These are phyloP conservation scores for Ostrea edulis DNA, from an alignment of 1,140 invertebrate species.

Conservation along the genomic window DNA sequence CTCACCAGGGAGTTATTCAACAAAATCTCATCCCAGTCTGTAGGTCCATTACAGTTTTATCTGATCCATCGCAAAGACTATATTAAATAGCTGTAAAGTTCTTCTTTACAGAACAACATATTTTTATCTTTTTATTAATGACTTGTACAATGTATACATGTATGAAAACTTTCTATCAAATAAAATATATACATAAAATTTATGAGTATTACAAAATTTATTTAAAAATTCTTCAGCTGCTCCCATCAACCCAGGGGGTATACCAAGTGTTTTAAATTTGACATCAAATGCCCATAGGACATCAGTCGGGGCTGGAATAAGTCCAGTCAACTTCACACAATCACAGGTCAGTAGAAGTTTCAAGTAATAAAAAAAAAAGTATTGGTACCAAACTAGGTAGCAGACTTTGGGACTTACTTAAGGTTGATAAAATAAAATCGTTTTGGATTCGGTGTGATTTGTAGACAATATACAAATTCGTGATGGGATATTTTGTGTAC, in stretches of 20 bases:
- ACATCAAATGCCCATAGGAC: slow-evolving; percentile 80
- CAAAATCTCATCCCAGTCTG: slow-evolving; percentile 76
- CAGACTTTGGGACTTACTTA: too few relatives aligned
- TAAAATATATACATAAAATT: neutral
- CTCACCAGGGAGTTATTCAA: slow-evolving; percentile 73
- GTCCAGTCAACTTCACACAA: slow-evolving; percentile 77
- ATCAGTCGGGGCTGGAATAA: slow-evolving; percentile 87
- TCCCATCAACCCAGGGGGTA: slow-evolving; percentile 78
- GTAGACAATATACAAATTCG: too few relatives aligned
- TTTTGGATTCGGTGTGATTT: too few relatives aligned
- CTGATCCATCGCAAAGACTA: neutral
- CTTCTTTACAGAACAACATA: neutral
- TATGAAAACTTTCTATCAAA: neutral
- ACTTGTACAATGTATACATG: neutral
- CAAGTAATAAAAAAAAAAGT: neutral
- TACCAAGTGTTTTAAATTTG: slow-evolving; percentile 75
- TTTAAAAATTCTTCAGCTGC: slow-evolving; percentile 56
- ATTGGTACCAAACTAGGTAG: too few relatives aligned
- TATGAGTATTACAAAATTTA: neutral
- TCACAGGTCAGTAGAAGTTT: slow-evolving; percentile 59
- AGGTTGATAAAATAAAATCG: too few relatives aligned
- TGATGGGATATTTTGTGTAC: too few relatives aligned
- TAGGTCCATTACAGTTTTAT: slow-evolving; percentile 60
- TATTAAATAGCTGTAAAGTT: too few relatives aligned
- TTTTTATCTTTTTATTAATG: neutral